Conservation (phyloP, 2,113 vertebrate genomes). For the Setophaga kirtlandii region DNA sequence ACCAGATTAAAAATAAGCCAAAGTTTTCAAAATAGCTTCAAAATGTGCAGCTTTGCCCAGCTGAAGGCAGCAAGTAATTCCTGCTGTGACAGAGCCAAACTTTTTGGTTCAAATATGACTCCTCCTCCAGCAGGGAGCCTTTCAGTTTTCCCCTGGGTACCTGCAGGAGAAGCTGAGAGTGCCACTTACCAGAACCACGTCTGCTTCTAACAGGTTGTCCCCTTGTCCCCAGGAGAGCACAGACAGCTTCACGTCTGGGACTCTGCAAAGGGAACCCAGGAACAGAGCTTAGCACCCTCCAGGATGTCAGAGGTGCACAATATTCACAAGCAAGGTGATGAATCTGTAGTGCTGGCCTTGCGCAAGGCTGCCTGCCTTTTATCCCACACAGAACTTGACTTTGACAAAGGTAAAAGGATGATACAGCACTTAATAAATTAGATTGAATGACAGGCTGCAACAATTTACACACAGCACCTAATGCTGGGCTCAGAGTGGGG, state of each 20-base stretch:
- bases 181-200: neutral
- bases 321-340: neutral
- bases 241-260: neutral
- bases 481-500: accelerated
- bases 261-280: neutral
- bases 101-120: neutral
- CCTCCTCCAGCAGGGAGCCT: neutral
- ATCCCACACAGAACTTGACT: neutral
- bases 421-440: neutral
- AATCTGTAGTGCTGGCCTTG: neutral
- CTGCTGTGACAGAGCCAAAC: neutral
- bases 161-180: neutral
- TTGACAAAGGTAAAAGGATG: conserved; percentile 8
- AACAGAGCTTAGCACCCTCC: neutral
- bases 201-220: neutral
- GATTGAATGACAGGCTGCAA: neutral
- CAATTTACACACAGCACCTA: neutral
- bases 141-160: neutral
- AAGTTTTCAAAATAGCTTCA: neutral
- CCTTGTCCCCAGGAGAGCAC: neutral
- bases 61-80: neutral
- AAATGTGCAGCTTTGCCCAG: neutral
- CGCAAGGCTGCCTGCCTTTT: neutral
- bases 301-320: neutral
- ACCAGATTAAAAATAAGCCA: neutral